phyloP scores from a whole-genome alignment of 2,113 vertebrate genomes.

The Oreotragus oreotragus region DNA sequence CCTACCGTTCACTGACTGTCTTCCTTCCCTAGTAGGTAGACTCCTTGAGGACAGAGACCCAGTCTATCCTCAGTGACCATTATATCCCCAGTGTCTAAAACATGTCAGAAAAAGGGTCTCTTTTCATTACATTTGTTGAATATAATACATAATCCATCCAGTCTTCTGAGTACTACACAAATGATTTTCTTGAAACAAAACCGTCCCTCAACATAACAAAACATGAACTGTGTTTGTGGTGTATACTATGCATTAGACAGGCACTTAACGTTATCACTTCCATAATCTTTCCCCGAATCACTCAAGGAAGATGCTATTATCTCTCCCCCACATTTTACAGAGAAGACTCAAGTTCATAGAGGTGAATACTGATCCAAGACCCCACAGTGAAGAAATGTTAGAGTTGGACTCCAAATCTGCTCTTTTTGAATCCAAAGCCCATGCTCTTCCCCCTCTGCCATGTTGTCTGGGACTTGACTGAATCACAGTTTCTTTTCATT shows the following conservation, averaged over 20 bases:
- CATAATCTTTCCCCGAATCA: neutral
- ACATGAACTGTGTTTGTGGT: neutral
- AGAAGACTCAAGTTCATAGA: neutral
- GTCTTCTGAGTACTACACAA: neutral
- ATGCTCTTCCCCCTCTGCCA: neutral
- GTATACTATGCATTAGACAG: neutral
- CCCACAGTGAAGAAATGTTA: neutral
- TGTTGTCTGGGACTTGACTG: neutral
- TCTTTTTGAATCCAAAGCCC: neutral
- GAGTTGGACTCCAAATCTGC: neutral
- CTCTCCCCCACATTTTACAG: neutral
- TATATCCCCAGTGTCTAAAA: neutral
- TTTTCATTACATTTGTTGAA: neutral
- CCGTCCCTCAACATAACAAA: neutral
- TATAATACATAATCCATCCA: neutral
- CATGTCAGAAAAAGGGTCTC: neutral
- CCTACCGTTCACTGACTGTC: neutral
- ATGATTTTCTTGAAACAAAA: neutral
- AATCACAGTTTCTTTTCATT: neutral
- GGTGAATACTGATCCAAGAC: neutral
- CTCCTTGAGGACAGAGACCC: neutral
- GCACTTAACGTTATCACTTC: accelerated
- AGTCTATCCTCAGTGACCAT: neutral
- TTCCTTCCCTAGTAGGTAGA: neutral
- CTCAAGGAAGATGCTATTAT: neutral